Conservation (phyloP, 2,113 vertebrate genomes). For the Prionailurus viverrinus region DNA sequence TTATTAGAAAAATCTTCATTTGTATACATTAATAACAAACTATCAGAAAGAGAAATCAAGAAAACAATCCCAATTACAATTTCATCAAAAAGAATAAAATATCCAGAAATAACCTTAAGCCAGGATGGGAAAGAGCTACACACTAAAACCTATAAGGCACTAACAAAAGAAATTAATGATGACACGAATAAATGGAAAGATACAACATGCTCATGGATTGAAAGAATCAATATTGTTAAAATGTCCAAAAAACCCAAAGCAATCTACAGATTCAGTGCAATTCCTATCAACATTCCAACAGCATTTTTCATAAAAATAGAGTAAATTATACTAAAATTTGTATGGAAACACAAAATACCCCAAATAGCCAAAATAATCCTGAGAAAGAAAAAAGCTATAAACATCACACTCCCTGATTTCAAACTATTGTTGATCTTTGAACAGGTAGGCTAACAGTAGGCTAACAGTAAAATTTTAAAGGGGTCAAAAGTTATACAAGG, state of each 20-base stretch:
- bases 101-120: background rate
- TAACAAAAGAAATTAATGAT: background rate
- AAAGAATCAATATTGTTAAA: background rate
- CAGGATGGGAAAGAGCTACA: background rate
- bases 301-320: background rate
- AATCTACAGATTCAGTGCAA: background rate
- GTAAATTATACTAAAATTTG: background rate
- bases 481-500: background rate
- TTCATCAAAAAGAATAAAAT: background rate
- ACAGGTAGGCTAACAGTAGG: background rate
- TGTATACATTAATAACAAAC: background rate
- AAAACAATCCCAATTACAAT: background rate
- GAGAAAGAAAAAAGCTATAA: background rate
- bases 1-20: background rate
- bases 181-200: background rate
- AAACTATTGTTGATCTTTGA: background rate
- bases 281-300: background rate
- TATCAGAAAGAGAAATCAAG: background rate
- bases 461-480: background rate
- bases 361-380: background rate
- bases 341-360: background rate
- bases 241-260: background rate
- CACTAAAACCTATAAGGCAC: background rate
- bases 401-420: background rate
- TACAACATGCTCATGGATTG: background rate